These are phyloP conservation scores for Candoia aspera DNA, from an alignment of 2,113 vertebrate genomes.

Conservation along the genomic window DNA sequence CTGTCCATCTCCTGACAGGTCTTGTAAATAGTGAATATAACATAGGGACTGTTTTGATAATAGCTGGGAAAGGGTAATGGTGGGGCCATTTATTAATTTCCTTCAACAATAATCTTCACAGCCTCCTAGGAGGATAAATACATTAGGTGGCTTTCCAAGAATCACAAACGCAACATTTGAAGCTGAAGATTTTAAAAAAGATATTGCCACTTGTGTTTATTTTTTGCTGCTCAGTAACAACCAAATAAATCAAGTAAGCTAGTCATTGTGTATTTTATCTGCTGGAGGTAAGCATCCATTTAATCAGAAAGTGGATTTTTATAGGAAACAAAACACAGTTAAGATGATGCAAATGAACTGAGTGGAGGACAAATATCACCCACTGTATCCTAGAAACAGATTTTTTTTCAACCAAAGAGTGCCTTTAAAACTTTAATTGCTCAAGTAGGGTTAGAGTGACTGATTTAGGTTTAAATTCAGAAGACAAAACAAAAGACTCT, in stretches of 20 bases:
- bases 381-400: constrained; percentile 69
- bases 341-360: constrained; percentile 58
- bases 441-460: constrained; percentile 48
- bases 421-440: constrained; percentile 52
- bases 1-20: background rate
- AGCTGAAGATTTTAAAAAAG: background rate
- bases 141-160: constrained; percentile 59
- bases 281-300: background rate
- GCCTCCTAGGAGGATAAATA: background rate
- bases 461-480: constrained; percentile 45
- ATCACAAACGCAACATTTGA: constrained; percentile 44
- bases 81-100: background rate
- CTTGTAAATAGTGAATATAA: background rate
- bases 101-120: constrained; percentile 36
- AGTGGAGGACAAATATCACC: constrained; percentile 60
- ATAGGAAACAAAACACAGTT: constrained; percentile 55
- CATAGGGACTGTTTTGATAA: background rate
- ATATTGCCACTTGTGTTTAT: background rate
- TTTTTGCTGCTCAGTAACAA: background rate
- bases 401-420: background rate
- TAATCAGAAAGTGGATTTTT: background rate
- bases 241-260: background rate
- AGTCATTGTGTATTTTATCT: background rate
- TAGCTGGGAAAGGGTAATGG: background rate
- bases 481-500: constrained; percentile 40